A percentile compares a stretch with the other conserved stretches of the same genome.
phyloP scores from a whole-genome alignment of 2,888 invertebrate species.

The Ormyrus pomaceus region DNA sequence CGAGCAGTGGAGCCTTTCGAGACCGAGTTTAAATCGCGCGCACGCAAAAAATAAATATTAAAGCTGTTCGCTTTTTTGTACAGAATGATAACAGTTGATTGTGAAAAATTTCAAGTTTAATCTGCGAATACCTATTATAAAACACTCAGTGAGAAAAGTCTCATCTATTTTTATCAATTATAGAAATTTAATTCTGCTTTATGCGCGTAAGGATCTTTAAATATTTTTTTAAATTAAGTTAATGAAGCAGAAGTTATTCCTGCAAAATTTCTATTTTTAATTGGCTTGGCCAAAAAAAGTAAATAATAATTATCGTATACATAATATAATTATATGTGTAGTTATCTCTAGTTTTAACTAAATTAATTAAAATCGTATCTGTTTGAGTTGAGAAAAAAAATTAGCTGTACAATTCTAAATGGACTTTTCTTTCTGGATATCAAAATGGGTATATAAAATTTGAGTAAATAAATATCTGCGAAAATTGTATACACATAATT shows the following conservation, averaged over 20 bases:
- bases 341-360: background rate
- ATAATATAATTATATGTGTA: conserved; percentile 2
- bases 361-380: background rate
- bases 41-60: conserved; percentile 29
- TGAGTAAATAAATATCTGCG: conserved; percentile 2
- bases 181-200: background rate
- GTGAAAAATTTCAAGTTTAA: conserved; percentile 39
- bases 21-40: conserved; percentile 47
- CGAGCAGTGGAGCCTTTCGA: conserved; percentile 55
- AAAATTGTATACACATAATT: conserved; percentile 22
- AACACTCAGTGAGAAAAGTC: conserved; percentile 47
- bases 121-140: conserved; percentile 32
- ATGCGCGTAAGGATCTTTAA: too few relatives aligned
- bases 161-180: conserved; percentile 1
- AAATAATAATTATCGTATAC: background rate
- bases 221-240: too few relatives aligned
- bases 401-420: background rate
- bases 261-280: background rate
- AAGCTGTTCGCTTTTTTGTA: conserved; percentile 49
- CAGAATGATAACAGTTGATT: conserved; percentile 46
- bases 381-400: background rate
- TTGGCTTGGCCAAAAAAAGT: background rate
- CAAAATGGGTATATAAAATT: conserved; percentile 12
- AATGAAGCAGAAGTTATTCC: background rate
- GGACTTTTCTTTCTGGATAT: conserved; percentile 53